Evolutionary conservation across 2,113 vertebrate species (phyloP), one percentile per base, ranked within the genome.

Genomic region (Agapornis roseicollis): DNA sequence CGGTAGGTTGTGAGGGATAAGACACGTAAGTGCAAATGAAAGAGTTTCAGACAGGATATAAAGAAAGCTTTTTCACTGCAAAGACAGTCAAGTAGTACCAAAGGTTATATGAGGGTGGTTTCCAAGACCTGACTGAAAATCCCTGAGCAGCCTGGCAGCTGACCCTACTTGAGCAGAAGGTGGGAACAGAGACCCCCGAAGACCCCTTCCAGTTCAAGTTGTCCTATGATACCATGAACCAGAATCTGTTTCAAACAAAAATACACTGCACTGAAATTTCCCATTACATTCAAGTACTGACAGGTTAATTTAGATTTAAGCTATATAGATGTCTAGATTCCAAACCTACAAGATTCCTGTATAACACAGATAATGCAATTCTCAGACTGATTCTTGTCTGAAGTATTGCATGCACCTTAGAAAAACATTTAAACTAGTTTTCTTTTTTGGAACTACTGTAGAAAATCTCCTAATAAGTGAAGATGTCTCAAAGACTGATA

Each of bases 251-350:
- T 52, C 27, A 91, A 92, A 72, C 17, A 90, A 92, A 94, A 70
- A 39, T 27, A 82, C 11, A n/a, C 24, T n/a, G 13, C 88, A 81
- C 61, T 66, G 77, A 84, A 41, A 55, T 19, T 58, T 90, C 90
- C 50, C 46, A 35, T 50, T 56, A 71, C 50, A 91, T 68, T 92
- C 46, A 82, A 82, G 61, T 17, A 78, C 37, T n/a, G 89, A 82
- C 61, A 86, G 37, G 9, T 56, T 94, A 90, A 86, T 85, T 93
- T 92, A 91, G 80, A 96, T 91, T 87, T 80, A 87, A 88, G 6
- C 9, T 61, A 47, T 7, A 72, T 4, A 77, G 47, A 27, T 58
- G 3, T 18, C 17, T n/a, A 27, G 39, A 70, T n/a, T 56, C 24
- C 46, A 66, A 88, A 70, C 10, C 16, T 9, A 50, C 28, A 60